Evolutionary conservation across 2,888 invertebrate genomes (phyloP).

Genomic region (Drosophila kambysellisi): DNA sequence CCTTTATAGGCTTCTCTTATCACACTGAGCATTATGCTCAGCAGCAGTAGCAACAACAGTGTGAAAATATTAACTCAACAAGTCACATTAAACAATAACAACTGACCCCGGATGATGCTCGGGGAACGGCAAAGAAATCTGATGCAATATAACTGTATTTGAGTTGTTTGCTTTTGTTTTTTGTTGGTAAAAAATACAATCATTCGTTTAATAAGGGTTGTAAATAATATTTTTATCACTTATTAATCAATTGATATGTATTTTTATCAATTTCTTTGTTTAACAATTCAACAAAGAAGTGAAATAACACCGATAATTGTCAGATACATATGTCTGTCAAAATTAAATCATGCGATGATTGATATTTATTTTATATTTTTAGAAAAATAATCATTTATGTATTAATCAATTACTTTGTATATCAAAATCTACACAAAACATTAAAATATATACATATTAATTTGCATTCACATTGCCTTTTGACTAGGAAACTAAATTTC

Average conservation of each 20-base stretch:
- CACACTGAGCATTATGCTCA: conserved; percentile 20
- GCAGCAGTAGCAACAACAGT: conserved; percentile 48
- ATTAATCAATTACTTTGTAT: neutral
- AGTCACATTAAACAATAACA: conserved; percentile 34
- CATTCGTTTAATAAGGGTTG: neutral
- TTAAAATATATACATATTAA: neutral
- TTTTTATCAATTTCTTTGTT: neutral
- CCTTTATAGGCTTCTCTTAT: conserved; percentile 73
- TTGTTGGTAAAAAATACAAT: neutral
- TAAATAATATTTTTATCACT: neutral
- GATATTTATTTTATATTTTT: no score
- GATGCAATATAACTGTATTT: neutral
- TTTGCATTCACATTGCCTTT: neutral
- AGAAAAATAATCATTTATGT: neutral
- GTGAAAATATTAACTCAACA: conserved; percentile 37
- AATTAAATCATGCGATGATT: no score
- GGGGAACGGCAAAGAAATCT: neutral
- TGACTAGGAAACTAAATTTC: neutral
- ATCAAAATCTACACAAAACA: neutral
- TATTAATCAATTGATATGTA: neutral
- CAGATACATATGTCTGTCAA: neutral
- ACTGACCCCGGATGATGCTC: neutral
- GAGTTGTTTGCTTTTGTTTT: neutral
- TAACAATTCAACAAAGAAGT: neutral
- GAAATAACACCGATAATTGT: neutral